Base-by-base conservation (phyloP, 2,888 invertebrate genomes). In the Leucoma salicis region DNA sequence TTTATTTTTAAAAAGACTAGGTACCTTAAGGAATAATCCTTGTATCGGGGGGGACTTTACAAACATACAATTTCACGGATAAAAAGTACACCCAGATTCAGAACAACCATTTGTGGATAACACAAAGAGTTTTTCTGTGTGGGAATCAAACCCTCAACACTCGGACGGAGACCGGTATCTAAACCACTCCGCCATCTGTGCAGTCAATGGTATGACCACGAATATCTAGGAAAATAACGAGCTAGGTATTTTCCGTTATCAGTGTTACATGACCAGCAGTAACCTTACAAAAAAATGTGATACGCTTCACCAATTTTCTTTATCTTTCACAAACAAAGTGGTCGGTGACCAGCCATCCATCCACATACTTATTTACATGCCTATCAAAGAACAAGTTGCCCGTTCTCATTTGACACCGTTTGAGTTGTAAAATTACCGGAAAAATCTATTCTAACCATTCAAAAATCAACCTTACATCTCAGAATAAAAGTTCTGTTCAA, bases 331-430 rank as follows among this genome's bases (percentile, higher is more conserved):
- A 57, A 66, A 65, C 64, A 69, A 61, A 75, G 70, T 78, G 72
- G 74, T 82, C 73, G 83, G 83, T 84, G 87, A 82, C 86, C 87
- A 83, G 63, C 58, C 84, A 87, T 82, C 84, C 82, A 78, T 80
- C 81, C 74, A 80, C 64, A 52, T 50, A 64, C 74, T 66, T 79
- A 89, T 89, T 89, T 86, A 84, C 89, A 88, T 88, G 70, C 74
- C 78, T 88, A 88, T 88, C 88, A 66, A 60, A 66, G 65, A 78
- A 84, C 84, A 83, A 83, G 79, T 83, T 74, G 78, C 79, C 86
- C 79, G 82, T 82, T 84, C 83, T 83, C 77, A 68, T 72, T 78
- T 68, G 59, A 75, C 78, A 77, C 66, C 58, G 64, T 67, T 70
- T 53, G 59, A 66, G 69, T 72, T 71, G 71, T 79, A 77, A 77